Percentiles rank a stretch among this genome's conserved stretches.
phyloP scores from a whole-genome alignment of 2,113 vertebrate species.

The Irena cyanogastra region DNA sequence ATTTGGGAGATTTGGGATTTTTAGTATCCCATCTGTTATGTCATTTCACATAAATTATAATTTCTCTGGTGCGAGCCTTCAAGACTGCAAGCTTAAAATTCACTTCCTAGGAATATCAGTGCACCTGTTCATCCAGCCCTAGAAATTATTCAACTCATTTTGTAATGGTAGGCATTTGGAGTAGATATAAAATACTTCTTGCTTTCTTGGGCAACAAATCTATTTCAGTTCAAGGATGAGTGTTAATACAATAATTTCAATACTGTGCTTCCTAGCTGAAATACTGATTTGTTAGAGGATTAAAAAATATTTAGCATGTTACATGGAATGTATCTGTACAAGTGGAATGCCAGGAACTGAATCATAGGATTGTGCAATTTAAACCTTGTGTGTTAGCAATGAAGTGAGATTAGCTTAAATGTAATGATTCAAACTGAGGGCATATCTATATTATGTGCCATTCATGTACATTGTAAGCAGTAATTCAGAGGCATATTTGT shows the following conservation, averaged over 20 bases:
- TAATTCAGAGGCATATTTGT: not conserved
- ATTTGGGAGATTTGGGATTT: not conserved
- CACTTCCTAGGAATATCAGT: not conserved
- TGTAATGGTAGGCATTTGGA: not conserved
- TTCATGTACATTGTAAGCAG: not conserved
- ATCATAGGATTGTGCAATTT: not conserved
- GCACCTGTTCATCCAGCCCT: not conserved
- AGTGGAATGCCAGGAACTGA: not conserved
- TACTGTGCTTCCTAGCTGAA: not conserved
- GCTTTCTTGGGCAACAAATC: not conserved
- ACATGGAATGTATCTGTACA: not conserved
- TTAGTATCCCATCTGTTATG: not conserved
- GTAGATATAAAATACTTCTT: not conserved
- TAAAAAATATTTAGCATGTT: slow-evolving; percentile 20
- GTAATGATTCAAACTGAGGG: not conserved
- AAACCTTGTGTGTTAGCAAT: not conserved
- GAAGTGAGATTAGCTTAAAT: not conserved
- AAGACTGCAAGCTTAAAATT: not conserved
- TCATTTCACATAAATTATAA: not conserved
- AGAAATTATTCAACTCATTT: not conserved
- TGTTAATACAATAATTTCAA: not conserved
- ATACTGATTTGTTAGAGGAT: not conserved
- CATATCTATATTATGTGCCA: not conserved
- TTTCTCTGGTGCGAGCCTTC: not conserved
- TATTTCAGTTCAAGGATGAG: not conserved